phyloP scores from a whole-genome alignment of 2,113 vertebrate genomes.

The Nothocercus nigrocapillus region DNA sequence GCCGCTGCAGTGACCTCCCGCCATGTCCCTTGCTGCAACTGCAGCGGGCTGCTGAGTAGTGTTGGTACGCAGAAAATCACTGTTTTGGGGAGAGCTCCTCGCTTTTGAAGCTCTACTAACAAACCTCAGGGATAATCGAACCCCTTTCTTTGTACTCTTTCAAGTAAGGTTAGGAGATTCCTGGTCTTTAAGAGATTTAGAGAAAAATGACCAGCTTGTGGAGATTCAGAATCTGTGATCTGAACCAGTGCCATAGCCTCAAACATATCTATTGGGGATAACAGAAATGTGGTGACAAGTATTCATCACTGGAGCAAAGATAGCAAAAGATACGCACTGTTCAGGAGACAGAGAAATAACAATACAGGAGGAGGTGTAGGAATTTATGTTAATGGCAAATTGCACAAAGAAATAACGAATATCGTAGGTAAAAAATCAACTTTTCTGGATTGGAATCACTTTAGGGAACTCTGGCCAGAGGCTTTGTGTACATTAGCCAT shows the following conservation, averaged over 20 bases:
- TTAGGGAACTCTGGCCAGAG: not conserved
- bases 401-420: not conserved
- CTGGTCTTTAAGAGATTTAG: not conserved
- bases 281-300: not conserved
- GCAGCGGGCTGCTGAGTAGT: not conserved
- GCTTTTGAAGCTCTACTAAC: not conserved
- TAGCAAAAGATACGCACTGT: not conserved
- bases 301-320: not conserved
- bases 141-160: slow-evolving; percentile 17
- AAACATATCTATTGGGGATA: not conserved
- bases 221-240: not conserved
- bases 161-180: not conserved
- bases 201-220: not conserved
- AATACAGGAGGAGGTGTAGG: not conserved
- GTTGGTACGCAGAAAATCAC: not conserved
- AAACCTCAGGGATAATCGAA: slow-evolving; percentile 17
- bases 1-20: not conserved
- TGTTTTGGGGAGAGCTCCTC: not conserved
- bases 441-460: not conserved
- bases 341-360: not conserved
- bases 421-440: not conserved
- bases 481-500: not conserved
- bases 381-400: not conserved
- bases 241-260: slow-evolving; percentile 1
- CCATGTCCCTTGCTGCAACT: not conserved